Evolutionary conservation across 2,888 invertebrate species (phyloP).

Genomic region (Dynastes tityus): DNA sequence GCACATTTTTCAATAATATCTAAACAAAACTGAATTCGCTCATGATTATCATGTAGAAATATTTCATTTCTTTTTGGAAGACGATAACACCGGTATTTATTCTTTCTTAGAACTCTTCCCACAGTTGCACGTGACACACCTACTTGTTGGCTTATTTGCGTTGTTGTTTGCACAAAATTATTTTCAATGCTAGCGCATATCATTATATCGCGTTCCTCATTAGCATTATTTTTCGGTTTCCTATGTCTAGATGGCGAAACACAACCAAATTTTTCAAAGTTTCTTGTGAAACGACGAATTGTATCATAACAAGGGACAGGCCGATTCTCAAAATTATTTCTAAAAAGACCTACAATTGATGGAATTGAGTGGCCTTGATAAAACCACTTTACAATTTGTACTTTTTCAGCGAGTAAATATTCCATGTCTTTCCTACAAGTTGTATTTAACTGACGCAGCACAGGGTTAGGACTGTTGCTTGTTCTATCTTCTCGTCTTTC

Average conservation of each 20-base stretch:
- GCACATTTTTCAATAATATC: not conserved
- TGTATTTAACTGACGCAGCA: too few species aligned
- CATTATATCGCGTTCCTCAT: not conserved
- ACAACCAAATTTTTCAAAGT: too few species aligned
- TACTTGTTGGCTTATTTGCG: not conserved
- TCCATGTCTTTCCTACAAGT: too few species aligned
- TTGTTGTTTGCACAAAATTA: not conserved
- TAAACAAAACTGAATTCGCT: slow-evolving; percentile 18
- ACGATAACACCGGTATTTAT: slow-evolving; percentile 6
- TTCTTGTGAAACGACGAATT: too few species aligned
- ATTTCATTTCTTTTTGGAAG: not conserved
- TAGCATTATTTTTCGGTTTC: not conserved
- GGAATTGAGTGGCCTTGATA: not conserved
- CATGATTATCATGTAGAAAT: not conserved
- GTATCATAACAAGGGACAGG: not conserved
- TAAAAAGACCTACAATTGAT: slow-evolving; percentile 7
- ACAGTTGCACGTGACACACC: not conserved
- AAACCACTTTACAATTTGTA: slow-evolving; percentile 1
- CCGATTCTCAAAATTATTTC: not conserved
- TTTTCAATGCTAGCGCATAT: slow-evolving; percentile 3
- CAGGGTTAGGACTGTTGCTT: too few species aligned
- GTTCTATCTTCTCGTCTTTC: too few species aligned
- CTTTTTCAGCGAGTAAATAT: too few species aligned
- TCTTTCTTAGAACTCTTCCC: not conserved
- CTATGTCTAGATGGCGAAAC: too few species aligned